These are phyloP conservation scores for Cololabis saira DNA, from an alignment of 2,113 vertebrate species.

Conservation along the genomic window DNA sequence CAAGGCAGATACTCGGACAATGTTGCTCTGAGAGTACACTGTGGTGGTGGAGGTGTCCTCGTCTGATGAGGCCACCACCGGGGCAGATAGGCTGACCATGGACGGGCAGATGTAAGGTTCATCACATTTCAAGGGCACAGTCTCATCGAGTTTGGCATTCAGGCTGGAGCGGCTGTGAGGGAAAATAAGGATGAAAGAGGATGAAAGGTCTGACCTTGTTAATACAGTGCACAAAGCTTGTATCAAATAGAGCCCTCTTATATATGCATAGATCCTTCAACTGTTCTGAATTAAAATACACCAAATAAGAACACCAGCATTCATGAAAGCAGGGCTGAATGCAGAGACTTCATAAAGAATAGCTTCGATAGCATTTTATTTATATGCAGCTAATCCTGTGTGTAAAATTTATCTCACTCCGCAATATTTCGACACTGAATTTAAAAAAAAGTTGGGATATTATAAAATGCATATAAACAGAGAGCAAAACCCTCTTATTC, in stretches of 20 bases:
- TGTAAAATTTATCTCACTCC: background rate
- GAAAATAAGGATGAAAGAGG: constrained; percentile 31
- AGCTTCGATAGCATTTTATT: too few relatives aligned
- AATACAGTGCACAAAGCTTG: constrained; percentile 24
- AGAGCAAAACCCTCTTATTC: too few relatives aligned
- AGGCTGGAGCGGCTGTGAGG: constrained; percentile 92
- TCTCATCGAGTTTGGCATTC: constrained; percentile 96
- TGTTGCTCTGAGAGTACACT: constrained; percentile 92
- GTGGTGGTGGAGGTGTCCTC: constrained; percentile 88
- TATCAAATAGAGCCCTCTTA: background rate
- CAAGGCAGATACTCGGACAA: constrained; percentile 98
- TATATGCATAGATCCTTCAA: background rate
- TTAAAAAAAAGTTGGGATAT: too few relatives aligned
- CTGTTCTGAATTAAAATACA: background rate
- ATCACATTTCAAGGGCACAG: constrained; percentile 94
- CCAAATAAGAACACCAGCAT: background rate
- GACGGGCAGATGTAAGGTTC: constrained; percentile 94
- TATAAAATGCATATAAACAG: too few relatives aligned
- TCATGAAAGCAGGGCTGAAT: too few relatives aligned
- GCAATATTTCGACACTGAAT: too few relatives aligned
- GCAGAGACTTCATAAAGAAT: too few relatives aligned
- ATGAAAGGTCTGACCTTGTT: constrained; percentile 30
- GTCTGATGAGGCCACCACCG: constrained; percentile 90
- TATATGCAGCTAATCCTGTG: background rate
- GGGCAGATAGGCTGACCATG: constrained; percentile 95